These are phyloP conservation scores for Aplysina aerophoba DNA, from an alignment of 37 sponge, comb jelly and placozoan genomes.

Conservation along the genomic window DNA sequence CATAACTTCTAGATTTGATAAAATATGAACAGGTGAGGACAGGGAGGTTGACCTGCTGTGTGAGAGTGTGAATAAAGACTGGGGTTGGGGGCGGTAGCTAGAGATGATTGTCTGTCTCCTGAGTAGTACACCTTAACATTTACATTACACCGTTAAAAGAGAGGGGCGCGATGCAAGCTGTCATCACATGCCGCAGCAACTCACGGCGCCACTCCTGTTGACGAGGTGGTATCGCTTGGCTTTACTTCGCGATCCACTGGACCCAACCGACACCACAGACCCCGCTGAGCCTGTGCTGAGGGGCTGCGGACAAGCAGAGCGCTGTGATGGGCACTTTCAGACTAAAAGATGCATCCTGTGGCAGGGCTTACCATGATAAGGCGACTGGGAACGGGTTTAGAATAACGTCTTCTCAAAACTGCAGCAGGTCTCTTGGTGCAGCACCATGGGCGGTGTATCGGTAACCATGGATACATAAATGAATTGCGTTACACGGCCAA, in stretches of 20 bases:
- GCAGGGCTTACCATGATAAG: not conserved
- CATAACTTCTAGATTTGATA: too few species aligned
- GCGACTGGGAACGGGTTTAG: not conserved
- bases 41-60: too few species aligned
- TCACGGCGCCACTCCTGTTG: conserved; percentile 21
- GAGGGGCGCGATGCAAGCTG: too few species aligned
- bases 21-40: too few species aligned
- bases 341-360: not conserved
- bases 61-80: too few species aligned
- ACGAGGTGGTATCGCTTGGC: conserved; percentile 35
- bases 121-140: too few species aligned
- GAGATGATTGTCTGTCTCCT: too few species aligned
- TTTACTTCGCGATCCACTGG: not conserved
- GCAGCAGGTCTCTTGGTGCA: not conserved
- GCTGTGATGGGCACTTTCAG: not conserved
- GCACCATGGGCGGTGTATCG: not conserved
- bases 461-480: too few species aligned
- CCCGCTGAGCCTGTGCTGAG: conserved; percentile 38
- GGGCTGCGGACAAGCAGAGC: not conserved
- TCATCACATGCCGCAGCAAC: not conserved
- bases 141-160: too few species aligned
- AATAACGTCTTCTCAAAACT: not conserved
- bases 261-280: conserved; percentile 34
- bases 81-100: not conserved
- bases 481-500: too few species aligned